Evolutionary conservation across 1,140 invertebrate species (phyloP).

Genomic region (Steinernema khuongi): DNA sequence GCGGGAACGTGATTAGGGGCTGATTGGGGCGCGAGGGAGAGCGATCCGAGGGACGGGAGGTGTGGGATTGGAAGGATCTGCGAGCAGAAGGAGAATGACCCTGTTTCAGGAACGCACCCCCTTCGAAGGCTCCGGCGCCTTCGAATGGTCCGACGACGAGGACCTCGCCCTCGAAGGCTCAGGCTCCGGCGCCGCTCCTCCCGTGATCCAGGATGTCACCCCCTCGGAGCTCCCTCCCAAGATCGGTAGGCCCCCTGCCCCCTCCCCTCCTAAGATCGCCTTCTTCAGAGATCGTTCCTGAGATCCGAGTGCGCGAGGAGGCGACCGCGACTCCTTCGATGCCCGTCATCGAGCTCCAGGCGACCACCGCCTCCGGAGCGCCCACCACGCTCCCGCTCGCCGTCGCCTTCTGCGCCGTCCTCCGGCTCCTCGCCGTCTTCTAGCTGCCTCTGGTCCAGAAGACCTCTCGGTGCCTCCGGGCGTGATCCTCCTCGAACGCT

Average conservation of each 20-base stretch:
- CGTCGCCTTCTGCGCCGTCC: not conserved
- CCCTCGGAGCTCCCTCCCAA: not conserved
- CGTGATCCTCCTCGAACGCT: conserved; percentile 14
- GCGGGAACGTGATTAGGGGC: not conserved
- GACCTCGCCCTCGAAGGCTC: not conserved
- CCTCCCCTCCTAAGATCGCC: not conserved
- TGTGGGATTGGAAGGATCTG: no score
- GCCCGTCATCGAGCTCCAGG: not conserved
- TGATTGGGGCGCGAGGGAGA: not conserved
- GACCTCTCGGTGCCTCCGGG: not conserved
- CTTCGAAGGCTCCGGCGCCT: not conserved
- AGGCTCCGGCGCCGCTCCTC: not conserved
- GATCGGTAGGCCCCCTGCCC: not conserved
- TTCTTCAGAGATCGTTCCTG: conserved; percentile 1
- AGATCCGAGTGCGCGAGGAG: not conserved
- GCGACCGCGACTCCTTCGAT: not conserved
- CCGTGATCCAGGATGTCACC: not conserved
- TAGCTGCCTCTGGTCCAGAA: not conserved
- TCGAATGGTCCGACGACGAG: conserved; percentile 5
- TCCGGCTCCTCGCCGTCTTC: not conserved
- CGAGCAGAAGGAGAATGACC: no score
- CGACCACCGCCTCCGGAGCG: not conserved
- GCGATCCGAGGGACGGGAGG: no score
- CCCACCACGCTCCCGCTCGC: not conserved
- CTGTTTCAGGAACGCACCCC: not conserved